Evolutionary conservation across 2,113 vertebrate species (phyloP), one percentile per base, ranked within the genome.

Genomic region (Myocastor coypus): DNA sequence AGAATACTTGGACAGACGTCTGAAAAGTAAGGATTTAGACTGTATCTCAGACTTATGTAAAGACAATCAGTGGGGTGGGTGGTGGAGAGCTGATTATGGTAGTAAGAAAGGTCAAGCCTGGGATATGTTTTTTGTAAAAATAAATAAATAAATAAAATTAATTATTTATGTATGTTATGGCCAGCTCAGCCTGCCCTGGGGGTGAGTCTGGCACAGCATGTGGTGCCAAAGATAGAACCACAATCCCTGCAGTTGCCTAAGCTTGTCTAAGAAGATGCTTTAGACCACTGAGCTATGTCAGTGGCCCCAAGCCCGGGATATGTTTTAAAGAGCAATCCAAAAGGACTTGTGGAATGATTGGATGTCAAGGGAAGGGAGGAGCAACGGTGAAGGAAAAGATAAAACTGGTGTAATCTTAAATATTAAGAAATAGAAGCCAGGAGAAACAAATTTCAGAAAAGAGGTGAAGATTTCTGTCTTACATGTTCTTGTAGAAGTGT

Each of bases 1-100:
- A n/a, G 99, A 99, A 95, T 99, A 99, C 95, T 73, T 99, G 98
- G 98, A 99, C 97, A 98, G 98, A 95, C 99, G 98, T 97, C 98
- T 99, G 89, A 99, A 99, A 99, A 98, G 99, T 99, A 96, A 98
- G 97, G 63, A 89, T 96, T 42, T 32, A 82, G 52, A 96, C 84
- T 69, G 86, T 82, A 42, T 50, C 40, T 84, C 37, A 69, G 80
- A 66, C 19, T 87, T 81, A 17, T 34, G 3, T 87, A 20, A 82
- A 84, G 16, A 92, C 8, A 82, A 40, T 50, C 32, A 28, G n/a
- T 59, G 50, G 34, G 28, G 10, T 3, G 20, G 34, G 59, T 61
- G 59, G 59, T 6, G 30, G 19, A 13, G n/a, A 68, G 37, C 55
- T 34, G 82, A 63, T 26, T 37, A 68, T 2, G 34, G n/a, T 63